Base-by-base conservation (phyloP, 64 coral and sea anemone genomes). In the Exaiptasia diaphana region DNA sequence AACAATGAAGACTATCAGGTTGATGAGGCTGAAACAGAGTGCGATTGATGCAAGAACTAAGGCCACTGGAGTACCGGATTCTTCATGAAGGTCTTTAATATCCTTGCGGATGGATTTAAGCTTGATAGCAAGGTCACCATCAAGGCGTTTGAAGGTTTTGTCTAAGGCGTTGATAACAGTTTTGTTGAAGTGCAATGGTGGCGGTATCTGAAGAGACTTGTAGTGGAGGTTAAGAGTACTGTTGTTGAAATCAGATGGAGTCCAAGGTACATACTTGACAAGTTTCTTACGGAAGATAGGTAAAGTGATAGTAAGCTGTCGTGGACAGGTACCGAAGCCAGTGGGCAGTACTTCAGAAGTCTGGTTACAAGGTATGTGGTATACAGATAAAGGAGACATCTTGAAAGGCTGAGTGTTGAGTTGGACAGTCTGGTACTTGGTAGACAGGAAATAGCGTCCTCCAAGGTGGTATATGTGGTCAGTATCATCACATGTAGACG, bases 361-460 rank as follows among this genome's bases (percentile, higher is more conserved):
- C 9, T 36, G 24, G 10, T 89, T 46, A 27, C 86, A 89, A 4
- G 86, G 86, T 39, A 89, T 78, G 35, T 46, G 77, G 21, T 80
- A 89, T 15, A 89, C 77, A 35, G 27, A 20, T 1, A 89, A 26
- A 12, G 86, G 86, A 2, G 25, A 34, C 29, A 81, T 7, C 18
- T 39, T 5, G 27, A 89, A 23, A 8, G 50, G 50, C 24, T 71
- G 59, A 4, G 21, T 26, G 5, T 44, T 25, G 18, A 68, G 4
- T 3, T 24, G 22, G 18, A 82, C 20, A 8, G 31, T 67, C 5
- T 49, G 27, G 0, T 3, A 0, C 9, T 15, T 38, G 50, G 87
- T 68, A 6, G 87, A 82, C 17, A 90, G 14, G 45, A 70, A 82
- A 27, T 75, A 82, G 4, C 49, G 87, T 1, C 87, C 87, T 3